These are phyloP conservation scores for Troides aeacus DNA, from an alignment of 2,888 invertebrate genomes.

Conservation along the genomic window DNA sequence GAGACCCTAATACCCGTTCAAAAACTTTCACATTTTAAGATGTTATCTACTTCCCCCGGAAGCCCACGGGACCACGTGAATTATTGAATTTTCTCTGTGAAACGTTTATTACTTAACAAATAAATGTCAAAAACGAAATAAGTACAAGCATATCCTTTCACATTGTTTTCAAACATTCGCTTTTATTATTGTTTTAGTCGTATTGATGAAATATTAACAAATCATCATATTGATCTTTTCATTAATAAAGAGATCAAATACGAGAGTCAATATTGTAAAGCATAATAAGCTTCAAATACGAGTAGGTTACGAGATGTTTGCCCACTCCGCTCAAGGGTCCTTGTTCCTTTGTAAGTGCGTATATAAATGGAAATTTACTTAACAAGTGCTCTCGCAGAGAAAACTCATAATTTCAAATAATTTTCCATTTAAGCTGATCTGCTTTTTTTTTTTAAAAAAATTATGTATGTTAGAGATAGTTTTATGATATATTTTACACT, in stretches of 20 bases:
- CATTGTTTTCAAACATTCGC: background rate
- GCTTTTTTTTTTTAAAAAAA: background rate
- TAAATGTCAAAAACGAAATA: slow-evolving; percentile 16
- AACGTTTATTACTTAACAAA: slow-evolving; percentile 34
- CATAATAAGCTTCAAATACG: background rate
- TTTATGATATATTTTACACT: too few species aligned
- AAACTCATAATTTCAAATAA: background rate
- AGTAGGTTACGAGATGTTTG: background rate
- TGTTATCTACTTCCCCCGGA: slow-evolving; percentile 56
- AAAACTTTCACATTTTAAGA: slow-evolving; percentile 71
- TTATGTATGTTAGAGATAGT: background rate
- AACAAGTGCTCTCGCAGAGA: background rate
- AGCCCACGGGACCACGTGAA: slow-evolving; percentile 49
- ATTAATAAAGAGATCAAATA: background rate
- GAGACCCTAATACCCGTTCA: slow-evolving; percentile 47
- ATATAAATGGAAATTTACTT: slow-evolving; percentile 1
- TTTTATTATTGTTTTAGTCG: background rate
- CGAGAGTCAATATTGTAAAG: background rate
- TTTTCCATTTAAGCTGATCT: background rate
- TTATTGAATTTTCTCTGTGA: slow-evolving; percentile 57
- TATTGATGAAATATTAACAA: background rate
- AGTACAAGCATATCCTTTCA: background rate
- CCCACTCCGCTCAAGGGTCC: background rate
- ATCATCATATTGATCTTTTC: background rate
- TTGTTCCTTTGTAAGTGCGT: background rate